Evolutionary conservation across 2,797 vertebrate species (phyloP), one percentile per base, ranked within the genome.

Genomic region (Stomatorhinus walkeri): DNA sequence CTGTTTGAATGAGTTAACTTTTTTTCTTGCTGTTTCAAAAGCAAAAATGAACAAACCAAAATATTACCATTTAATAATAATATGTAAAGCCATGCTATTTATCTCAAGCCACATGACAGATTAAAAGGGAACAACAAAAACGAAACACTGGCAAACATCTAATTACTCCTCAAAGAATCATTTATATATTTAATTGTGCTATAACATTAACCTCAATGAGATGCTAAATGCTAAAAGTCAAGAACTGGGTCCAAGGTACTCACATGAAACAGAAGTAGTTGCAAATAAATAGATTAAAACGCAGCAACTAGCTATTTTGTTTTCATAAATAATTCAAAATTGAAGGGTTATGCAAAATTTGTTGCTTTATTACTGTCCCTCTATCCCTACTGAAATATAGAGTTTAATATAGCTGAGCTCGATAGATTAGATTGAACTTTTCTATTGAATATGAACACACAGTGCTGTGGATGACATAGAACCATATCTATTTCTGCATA

Each of bases 301-400:
- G 6, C 36, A 24, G 68, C 68, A 76, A 40, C 46, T 83, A n/a
- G 81, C 40, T 84, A 49, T 59, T 43, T 87, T 59, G 59, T 59
- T 61, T 61, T 87, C 40, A 46, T 59, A 40, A 59, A 87, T 87
- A 14, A 87, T 43, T 64, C 86, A 87, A 43, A 87, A 87, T 8
- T 12, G 19, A 84, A 84, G 49, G 81, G 81, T 84, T 84, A 84
- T 43, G 40, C 40, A 84, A 84, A 84, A 46, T 43, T 28, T 84
- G 81, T 49, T 48, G 46, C 46, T 49, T 81, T 84, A 84, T 84
- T 84, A 84, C 81, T 84, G 81, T 49, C 43, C 81, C 81, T 84
- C 43, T 46, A 84, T 49, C 46, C n/a, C 81, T 49, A 46, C 46
- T 84, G 81, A 84, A 49, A 49, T 49, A 28, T 84, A 48, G 46